Base-by-base conservation (phyloP, 37 sponge, comb jelly and placozoan genomes). In the Crambe crambe region DNA sequence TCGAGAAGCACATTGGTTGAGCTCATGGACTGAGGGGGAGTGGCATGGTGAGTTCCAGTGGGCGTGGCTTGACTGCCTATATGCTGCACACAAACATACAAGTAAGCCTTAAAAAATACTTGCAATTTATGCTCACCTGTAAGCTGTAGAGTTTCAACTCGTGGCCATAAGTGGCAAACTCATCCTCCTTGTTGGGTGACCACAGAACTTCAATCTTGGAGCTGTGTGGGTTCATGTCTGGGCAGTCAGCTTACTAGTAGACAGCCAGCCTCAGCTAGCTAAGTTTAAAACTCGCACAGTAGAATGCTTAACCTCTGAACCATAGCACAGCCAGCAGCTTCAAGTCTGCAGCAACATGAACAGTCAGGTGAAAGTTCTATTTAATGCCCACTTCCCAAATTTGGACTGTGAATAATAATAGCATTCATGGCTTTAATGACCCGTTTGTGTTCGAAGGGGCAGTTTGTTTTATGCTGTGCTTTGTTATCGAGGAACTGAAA, bases 101-200 rank as follows among this genome's bases (percentile, higher is more conserved):
- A 47, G 51, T 47, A 12, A 47, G 10, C 51, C 51, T 47, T 47
- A 6, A 47, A 15, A 47, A 12, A 47, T 12, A 47, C 12, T 47
- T 47, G 51, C 51, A 47, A 47, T 47, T 47, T 47, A 65, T 65
- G 5, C 27, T 5, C 35, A 65, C 66, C 56, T 73, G 47, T 20
- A 68, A 70, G 4, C 27, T 59, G 42, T 91, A 91, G 63, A 91
- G 62, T 66, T 39, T 81, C 23, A 91, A 87, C 37, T 91, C 91
- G 17, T 69, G 73, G 35, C 77, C 44, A 56, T 75, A 91, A 51
- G 82, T 71, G 25, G 75, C 91, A 73, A 91, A 91, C 37, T 91
- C 87, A 2, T 79, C 68, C 70, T 56, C 83, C 2, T 64, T 70
- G 58, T 84, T 80, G n/a, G 87, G 87, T 23, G 91, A 91, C 91